Evolutionary conservation across 30 jellyfish, hydroid and myxozoan species (phyloP).

Genomic region (Morbakka virulenta): DNA sequence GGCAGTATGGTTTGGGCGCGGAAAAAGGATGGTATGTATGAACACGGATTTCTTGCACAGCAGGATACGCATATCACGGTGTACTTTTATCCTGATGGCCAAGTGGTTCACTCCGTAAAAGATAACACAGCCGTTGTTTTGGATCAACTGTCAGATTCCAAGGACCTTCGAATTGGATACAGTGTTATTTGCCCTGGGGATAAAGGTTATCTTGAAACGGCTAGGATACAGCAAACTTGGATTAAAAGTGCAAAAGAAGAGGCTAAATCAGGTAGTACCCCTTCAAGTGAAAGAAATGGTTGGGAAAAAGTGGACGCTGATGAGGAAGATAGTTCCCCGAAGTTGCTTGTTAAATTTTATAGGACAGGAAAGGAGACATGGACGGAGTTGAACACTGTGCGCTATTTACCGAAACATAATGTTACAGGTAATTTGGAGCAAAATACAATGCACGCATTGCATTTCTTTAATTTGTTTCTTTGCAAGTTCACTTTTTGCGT

Average conservation of each 20-base stretch:
- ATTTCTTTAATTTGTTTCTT: too few relatives aligned
- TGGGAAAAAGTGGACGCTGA: constrained; percentile 24
- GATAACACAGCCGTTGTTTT: constrained; percentile 81
- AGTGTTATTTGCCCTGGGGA: constrained; percentile 57
- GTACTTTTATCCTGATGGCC: constrained; percentile 84
- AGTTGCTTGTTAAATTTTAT: constrained; percentile 18
- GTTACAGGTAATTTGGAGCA: constrained; percentile 32
- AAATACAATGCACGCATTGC: too few relatives aligned
- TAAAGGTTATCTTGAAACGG: constrained; percentile 40
- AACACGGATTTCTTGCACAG: constrained; percentile 85
- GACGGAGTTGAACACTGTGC: constrained; percentile 37
- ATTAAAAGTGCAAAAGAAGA: constrained; percentile 1
- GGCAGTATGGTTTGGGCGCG: constrained; percentile 98
- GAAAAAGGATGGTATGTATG: constrained; percentile 64
- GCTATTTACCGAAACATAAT: constrained; percentile 48
- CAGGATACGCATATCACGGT: constrained; percentile 86
- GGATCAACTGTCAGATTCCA: constrained; percentile 67
- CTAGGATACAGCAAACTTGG: constrained; percentile 56
- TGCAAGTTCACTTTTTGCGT: too few relatives aligned
- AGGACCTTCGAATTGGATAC: constrained; percentile 69
- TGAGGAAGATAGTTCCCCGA: constrained; percentile 25
- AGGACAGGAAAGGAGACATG: constrained; percentile 50
- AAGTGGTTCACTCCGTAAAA: constrained; percentile 57
- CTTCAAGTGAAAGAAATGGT: constrained; percentile 21
- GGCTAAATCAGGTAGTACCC: not conserved